Base-by-base conservation (phyloP, 2,888 invertebrate genomes). In the Polyommatus icarus region DNA sequence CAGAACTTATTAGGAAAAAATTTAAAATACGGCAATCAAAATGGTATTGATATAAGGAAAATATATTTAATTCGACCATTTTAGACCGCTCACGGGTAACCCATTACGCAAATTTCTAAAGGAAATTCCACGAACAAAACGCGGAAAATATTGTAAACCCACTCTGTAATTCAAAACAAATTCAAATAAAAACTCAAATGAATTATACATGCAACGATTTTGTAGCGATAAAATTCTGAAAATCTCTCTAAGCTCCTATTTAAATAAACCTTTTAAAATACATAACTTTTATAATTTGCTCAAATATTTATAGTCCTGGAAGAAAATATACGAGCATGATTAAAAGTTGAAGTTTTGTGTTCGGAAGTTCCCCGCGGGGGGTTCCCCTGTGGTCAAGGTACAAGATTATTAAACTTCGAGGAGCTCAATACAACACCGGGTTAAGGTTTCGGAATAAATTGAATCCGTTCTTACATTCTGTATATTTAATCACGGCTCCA, bases 271-370 rank as follows among this genome's bases (percentile, higher is more conserved):
- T 76, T 36, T 59, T 76, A 76, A 59, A 76, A 76, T 76, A 76
- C 76, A 61, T n/a, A 76, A 76, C 76, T 76, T 76, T 76, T 76
- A 76, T 76, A 76, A 61, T 76, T 59, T 76, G 59, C 36, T 76
- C 57, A 76, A 76, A 76, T 76, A 59, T 76, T 76, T 61, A 61
- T 61, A 76, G n/a, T 61, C 57, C 15, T 36, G 8, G 36, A 76
- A 18, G 36, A 40, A 59, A 54, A 76, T 59, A 61, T 76, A 76
- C 76, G 36, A n/a, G 76, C 59, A 59, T 61, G 76, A 76, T 76
- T 76, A 76, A 61, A 76, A 76, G 76, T 76, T 76, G 54, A 76
- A 59, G 36, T 76, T 76, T 20, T 76, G 24, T 12, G 24, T 76
- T 57, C 57, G 20, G 54, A 29, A 10, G 29, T 57, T 5, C 24